phyloP scores from a whole-genome alignment of 2,888 invertebrate species.

The Ditylenchus weischeri region DNA sequence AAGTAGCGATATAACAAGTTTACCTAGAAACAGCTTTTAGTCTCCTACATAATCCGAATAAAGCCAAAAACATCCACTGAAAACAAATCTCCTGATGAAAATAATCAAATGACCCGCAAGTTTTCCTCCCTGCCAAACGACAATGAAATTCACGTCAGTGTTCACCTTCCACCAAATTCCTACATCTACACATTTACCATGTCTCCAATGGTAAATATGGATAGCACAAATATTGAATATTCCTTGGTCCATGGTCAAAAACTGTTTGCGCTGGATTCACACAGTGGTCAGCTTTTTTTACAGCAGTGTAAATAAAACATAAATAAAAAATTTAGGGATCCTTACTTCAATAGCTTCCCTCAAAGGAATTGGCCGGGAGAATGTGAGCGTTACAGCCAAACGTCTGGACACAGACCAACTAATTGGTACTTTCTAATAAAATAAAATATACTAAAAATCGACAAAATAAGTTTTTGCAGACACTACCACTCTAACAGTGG shows the following conservation, averaged over 20 bases:
- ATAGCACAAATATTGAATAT: background rate
- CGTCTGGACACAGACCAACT: background rate
- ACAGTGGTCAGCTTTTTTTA: no score
- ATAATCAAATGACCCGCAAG: no score
- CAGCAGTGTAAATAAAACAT: background rate
- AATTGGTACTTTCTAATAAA: background rate
- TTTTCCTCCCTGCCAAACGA: background rate
- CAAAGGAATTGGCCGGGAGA: slow-evolving; percentile 5
- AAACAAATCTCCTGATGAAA: no score
- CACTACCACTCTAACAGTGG: background rate
- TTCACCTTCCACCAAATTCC: slow-evolving; percentile 10
- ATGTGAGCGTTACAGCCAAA: background rate
- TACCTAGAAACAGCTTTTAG: no score
- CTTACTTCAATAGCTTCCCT: background rate
- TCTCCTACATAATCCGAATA: no score
- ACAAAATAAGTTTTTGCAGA: background rate
- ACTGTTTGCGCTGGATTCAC: background rate
- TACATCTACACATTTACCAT: slow-evolving; percentile 13
- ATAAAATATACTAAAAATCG: no score
- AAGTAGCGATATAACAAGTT: no score
- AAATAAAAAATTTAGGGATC: background rate
- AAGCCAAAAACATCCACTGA: no score
- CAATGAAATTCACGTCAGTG: background rate
- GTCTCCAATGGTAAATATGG: background rate
- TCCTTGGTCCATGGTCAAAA: background rate